These are phyloP conservation scores for Helogale parvula DNA, from an alignment of 2,113 vertebrate species.

Conservation along the genomic window DNA sequence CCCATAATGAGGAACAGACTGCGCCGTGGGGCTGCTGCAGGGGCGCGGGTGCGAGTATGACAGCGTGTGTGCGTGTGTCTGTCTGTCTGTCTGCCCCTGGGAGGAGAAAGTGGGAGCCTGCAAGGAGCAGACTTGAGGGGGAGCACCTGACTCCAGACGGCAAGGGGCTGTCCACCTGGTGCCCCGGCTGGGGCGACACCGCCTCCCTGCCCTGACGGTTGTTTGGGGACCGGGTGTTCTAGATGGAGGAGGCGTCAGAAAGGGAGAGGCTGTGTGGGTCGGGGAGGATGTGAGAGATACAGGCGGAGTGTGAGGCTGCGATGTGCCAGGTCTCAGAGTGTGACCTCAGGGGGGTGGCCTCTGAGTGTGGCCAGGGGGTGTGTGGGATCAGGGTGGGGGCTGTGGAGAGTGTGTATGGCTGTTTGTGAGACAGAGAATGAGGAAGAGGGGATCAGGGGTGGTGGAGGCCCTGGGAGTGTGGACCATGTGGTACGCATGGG, in stretches of 20 bases:
- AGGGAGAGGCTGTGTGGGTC: slow-evolving; percentile 48
- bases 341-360: slow-evolving; percentile 10
- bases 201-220: background rate
- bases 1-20: slow-evolving; percentile 86
- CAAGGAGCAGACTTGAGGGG: background rate
- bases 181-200: background rate
- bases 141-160: background rate
- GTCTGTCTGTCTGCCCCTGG: background rate
- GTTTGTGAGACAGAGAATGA: background rate
- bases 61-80: background rate
- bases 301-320: background rate
- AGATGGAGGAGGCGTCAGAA: background rate
- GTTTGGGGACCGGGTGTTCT: background rate
- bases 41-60: background rate
- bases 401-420: background rate
- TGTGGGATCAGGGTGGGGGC: accelerated
- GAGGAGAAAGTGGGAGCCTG: background rate
- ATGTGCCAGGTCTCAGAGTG: background rate
- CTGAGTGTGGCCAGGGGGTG: background rate
- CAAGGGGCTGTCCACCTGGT: background rate
- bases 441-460: background rate
- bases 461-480: background rate
- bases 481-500: background rate
- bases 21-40: slow-evolving; percentile 55
- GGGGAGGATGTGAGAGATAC: slow-evolving; percentile 28